Evolutionary conservation across 2,797 vertebrate genomes (phyloP).

Genomic region (Sebastes iracundus): DNA sequence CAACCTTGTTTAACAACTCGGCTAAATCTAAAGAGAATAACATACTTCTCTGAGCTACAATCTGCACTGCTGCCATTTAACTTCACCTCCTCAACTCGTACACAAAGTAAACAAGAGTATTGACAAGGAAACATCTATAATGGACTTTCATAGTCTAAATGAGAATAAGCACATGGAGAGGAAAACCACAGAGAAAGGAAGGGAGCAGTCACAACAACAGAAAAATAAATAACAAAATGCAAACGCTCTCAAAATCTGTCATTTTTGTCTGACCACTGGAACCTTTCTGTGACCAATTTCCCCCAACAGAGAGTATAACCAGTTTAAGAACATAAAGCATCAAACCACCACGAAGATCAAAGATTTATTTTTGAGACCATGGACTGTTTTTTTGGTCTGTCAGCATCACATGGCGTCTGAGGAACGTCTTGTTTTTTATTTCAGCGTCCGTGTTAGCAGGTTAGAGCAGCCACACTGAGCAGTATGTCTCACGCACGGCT

Average conservation of each 20-base stretch:
- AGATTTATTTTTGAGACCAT: neutral
- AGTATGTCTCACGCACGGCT: no score
- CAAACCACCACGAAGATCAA: neutral
- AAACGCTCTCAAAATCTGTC: neutral
- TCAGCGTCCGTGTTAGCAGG: no score
- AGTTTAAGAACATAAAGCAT: neutral
- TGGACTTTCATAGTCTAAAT: neutral
- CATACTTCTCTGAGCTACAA: neutral
- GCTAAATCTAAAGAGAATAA: neutral
- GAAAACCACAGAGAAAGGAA: neutral
- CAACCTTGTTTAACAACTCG: neutral
- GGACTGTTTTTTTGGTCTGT: no score
- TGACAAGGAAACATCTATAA: neutral
- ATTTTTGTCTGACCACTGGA: neutral
- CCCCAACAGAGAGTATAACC: neutral
- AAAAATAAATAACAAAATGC: neutral
- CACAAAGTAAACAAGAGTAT: neutral
- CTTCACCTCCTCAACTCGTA: neutral
- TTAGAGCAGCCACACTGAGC: no score
- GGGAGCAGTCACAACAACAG: neutral
- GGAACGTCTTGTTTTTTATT: accelerated
- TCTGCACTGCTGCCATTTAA: neutral
- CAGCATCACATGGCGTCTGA: accelerated
- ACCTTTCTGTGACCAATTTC: neutral
- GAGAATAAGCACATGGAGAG: neutral